Conservation (phyloP, 2,113 vertebrate genomes). For the Pipra filicauda region DNA sequence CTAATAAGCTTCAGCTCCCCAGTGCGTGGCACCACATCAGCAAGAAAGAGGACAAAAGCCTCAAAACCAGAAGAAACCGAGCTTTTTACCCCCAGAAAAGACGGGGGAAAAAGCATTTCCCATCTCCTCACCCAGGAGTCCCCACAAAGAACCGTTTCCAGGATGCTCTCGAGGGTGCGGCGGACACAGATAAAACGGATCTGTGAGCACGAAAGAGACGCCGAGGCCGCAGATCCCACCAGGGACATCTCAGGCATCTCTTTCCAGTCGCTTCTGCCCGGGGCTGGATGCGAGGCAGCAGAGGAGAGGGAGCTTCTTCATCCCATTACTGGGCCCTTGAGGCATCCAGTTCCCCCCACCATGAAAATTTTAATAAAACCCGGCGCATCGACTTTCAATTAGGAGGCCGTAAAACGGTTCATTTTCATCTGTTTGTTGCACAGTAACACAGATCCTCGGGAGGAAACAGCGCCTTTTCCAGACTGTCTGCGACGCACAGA, state of each 20-base stretch:
- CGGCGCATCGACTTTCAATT: slow-evolving; percentile 66
- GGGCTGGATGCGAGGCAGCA: not conserved
- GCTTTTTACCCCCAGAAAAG: not conserved
- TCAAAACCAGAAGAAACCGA: not conserved
- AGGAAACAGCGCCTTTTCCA: slow-evolving; percentile 54
- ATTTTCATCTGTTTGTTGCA: slow-evolving; percentile 69
- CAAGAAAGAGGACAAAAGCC: not conserved
- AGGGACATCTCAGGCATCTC: not conserved
- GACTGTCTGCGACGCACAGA: slow-evolving; percentile 51
- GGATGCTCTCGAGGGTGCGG: not conserved
- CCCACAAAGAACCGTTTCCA: not conserved
- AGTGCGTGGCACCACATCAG: rapidly evolving
- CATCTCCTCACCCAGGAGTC: not conserved
- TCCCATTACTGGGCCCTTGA: slow-evolving; percentile 4
- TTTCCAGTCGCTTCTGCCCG: not conserved
- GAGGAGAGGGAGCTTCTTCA: not conserved
- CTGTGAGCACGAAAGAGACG: rapidly evolving
- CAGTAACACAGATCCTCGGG: slow-evolving; percentile 59
- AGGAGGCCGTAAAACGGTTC: slow-evolving; percentile 59
- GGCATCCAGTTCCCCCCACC: slow-evolving; percentile 30
- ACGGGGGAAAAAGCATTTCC: rapidly evolving
- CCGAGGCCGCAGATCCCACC: not conserved
- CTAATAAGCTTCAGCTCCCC: not conserved
- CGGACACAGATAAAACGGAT: rapidly evolving
- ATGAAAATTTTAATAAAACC: slow-evolving; percentile 60